Conservation (phyloP, 2,113 vertebrate species). For the Cyprinodon brontotheroides region DNA sequence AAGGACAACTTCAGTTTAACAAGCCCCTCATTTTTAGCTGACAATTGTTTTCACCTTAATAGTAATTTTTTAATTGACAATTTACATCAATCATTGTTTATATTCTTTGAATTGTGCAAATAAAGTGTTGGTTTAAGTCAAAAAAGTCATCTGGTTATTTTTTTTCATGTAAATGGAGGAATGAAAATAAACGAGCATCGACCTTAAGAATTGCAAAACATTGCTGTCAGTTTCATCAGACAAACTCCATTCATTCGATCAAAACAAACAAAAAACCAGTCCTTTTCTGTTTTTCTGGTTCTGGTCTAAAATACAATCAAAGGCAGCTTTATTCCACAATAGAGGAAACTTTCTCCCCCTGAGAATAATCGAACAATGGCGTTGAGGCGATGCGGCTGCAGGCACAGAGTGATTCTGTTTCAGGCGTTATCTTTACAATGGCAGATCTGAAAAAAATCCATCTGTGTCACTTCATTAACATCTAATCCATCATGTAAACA, state of each 20-base stretch:
- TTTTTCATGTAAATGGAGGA: too few relatives aligned
- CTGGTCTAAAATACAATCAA: slow-evolving; percentile 23
- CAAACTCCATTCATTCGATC: background rate
- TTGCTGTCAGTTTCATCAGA: too few relatives aligned
- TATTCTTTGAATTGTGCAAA: too few relatives aligned
- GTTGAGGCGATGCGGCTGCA: slow-evolving; percentile 20
- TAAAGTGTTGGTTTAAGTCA: too few relatives aligned
- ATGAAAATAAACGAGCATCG: too few relatives aligned
- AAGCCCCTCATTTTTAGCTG: too few relatives aligned
- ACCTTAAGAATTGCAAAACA: too few relatives aligned
- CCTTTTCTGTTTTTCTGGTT: background rate
- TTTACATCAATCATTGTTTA: too few relatives aligned
- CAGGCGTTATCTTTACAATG: slow-evolving; percentile 32
- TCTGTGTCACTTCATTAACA: slow-evolving; percentile 22
- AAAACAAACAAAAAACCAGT: background rate
- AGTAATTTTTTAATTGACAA: too few relatives aligned
- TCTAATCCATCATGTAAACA: slow-evolving; percentile 28
- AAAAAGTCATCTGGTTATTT: too few relatives aligned
- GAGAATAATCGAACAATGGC: slow-evolving; percentile 51
- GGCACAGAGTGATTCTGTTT: slow-evolving; percentile 52
- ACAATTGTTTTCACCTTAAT: too few relatives aligned
- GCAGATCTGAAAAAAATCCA: slow-evolving; percentile 38
- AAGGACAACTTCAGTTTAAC: too few relatives aligned
- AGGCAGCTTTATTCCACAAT: slow-evolving; percentile 29
- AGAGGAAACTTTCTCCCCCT: slow-evolving; percentile 24